Base-by-base conservation (phyloP, 2,888 invertebrate genomes). In the Nomada fucata region DNA sequence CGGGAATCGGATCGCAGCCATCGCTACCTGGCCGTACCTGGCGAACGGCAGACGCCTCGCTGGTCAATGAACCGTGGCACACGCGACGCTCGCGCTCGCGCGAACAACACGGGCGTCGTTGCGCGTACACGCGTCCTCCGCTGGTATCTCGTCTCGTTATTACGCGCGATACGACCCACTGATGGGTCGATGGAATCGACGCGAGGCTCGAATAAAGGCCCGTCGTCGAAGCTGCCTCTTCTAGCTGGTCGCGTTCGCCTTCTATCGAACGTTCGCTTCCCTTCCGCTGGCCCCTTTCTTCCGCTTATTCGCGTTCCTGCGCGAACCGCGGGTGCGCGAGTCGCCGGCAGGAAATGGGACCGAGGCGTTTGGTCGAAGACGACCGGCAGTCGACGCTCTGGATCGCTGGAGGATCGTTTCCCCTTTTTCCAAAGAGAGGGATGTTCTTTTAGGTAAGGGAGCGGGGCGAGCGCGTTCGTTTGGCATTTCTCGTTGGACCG, bases 1-100 rank as follows among this genome's bases (percentile, higher is more conserved):
- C 10, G 47, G 47, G 47, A 47, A 47, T 47, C 47, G 47, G 47
- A 47, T 47, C 47, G 47, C 63, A 60, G 52, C 70, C 70, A 42
- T 71, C 71, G 71, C 71, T 71, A 73, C 74, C 81, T 53, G 81
- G 69, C 80, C 81, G 75, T 77, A 70, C 61, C 82, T 76, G 83
- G 83, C 82, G 82, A 83, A 85, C 83, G 59, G 59, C 59, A 84
- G 83, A 64, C 76, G 74, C 50, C 72, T 65, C n/a, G 73, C 83
- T 90, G 90, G 90, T 90, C 90, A 88, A 90, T 90, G 90, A 90
- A 90, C 90, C 90, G 88, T 86, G 89, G 84, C 86, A 86, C 90
- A 84, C 91, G 90, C 91, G 90, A 90, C 90, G 78, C 83, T 60
- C 50, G 63, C 80, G 57, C 53, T n/a, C 59, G 59, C 50, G 36